Percentiles rank a stretch among this genome's conserved stretches.
These are phyloP conservation scores for Cydia amplana DNA, from an alignment of 1,140 invertebrate species.

Conservation along the genomic window DNA sequence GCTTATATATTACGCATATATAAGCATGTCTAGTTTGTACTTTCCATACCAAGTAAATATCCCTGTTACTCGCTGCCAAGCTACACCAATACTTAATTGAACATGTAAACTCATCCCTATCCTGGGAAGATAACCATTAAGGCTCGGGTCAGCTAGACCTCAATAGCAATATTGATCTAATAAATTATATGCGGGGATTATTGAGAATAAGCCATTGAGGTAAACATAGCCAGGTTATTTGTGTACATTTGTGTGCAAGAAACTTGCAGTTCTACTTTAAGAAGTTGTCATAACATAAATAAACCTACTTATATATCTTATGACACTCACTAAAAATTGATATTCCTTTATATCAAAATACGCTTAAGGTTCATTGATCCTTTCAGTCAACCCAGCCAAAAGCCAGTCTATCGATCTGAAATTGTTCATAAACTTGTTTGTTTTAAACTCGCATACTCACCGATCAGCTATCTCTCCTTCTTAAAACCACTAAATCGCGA, in stretches of 20 bases:
- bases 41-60: neutral
- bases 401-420: neutral
- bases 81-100: conserved; percentile 7
- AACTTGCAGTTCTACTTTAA: neutral
- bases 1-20: too few species aligned
- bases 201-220: conserved; percentile 52
- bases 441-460: neutral
- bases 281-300: too few species aligned
- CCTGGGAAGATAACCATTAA: conserved; percentile 63
- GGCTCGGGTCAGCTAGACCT: conserved; percentile 57
- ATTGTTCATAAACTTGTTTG: conserved; percentile 18
- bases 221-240: conserved; percentile 37
- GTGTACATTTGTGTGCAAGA: neutral
- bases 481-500: conserved; percentile 34
- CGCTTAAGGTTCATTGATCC: neutral
- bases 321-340: too few species aligned
- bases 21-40: neutral
- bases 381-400: neutral
- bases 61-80: conserved; percentile 11
- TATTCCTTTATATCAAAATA: neutral
- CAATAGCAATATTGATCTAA: conserved; percentile 67
- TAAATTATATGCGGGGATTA: conserved; percentile 68
- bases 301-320: too few species aligned
- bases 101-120: conserved; percentile 24
- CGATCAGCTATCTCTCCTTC: neutral